Base-by-base conservation (phyloP, 2,113 vertebrate species). In the Prionailurus viverrinus region DNA sequence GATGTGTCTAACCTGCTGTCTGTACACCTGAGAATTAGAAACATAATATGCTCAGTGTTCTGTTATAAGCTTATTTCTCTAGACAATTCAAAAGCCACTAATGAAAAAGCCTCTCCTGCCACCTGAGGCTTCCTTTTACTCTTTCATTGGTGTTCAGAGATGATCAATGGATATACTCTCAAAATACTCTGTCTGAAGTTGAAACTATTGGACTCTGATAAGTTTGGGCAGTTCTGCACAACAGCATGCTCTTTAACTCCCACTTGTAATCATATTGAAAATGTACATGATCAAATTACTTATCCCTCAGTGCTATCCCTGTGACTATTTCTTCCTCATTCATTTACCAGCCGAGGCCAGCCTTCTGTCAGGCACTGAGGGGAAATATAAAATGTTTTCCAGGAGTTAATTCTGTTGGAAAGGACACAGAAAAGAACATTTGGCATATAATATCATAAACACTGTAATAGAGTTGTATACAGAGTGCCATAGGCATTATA, bases 141-240 rank as follows among this genome's bases (percentile, higher is more conserved):
- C 41, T 83, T 89, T 68, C n/a, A n/a, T 45, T 83, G 58, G 3
- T 85, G 53, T 48, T 97, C 58, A 89, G 14, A 90, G 21, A 51
- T 94, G 58, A 93, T 91, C 93, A 95, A 68, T 92, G 53, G 33
- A 93, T 97, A 93, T 71, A 93, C 15, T 90, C 41, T 94, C 21
- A 61, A 91, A 86, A 89, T 33, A 86, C 13, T 78, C 31, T 63
- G 7, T 48, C 16, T 73, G 27, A 85, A 91, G 41, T 83, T 92
- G 48, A 86, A n/a, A 95, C 39, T 55, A 5, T 14, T 74, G 33
- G 41, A 85, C 39, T 94, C 31, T 93, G 58, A 68, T 91, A 87
- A 85, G 68, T 94, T 79, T 33, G 21, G 10, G 12, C 4, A 74
- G 68, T 78, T 51, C 61, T 83, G 9, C 25, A 84, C 16, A 76